Conservation (phyloP, 2,113 vertebrate genomes). For the Myiopsitta monachus region DNA sequence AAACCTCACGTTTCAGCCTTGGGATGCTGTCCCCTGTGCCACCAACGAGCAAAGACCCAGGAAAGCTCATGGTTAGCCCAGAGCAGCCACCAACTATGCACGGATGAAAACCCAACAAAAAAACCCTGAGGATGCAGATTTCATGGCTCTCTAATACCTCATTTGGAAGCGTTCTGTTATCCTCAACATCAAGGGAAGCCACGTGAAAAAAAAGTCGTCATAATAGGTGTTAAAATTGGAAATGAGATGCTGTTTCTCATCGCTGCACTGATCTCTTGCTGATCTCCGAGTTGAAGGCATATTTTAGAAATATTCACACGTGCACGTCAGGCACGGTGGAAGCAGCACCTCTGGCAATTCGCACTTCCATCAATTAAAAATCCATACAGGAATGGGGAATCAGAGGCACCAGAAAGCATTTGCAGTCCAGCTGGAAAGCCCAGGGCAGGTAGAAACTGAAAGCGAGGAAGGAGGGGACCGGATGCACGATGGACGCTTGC, state of each 20-base stretch:
- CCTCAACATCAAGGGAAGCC: background rate
- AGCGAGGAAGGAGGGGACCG: background rate
- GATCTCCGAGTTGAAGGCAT: background rate
- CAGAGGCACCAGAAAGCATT: background rate
- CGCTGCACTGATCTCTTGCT: background rate
- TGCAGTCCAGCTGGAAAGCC: background rate
- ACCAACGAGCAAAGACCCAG: background rate
- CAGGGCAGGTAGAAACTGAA: background rate
- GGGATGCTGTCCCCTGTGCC: background rate
- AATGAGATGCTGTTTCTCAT: background rate
- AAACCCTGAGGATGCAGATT: background rate
- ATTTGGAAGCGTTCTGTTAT: background rate
- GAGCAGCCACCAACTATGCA: background rate
- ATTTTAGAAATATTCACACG: background rate
- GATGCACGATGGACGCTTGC: rapidly evolving
- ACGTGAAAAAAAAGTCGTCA: background rate
- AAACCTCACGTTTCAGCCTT: background rate
- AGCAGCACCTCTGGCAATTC: background rate
- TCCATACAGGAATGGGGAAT: background rate
- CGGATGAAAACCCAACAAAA: background rate
- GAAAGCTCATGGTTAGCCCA: rapidly evolving
- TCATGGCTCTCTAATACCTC: background rate
- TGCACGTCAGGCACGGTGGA: background rate
- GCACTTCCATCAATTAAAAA: background rate
- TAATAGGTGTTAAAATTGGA: background rate